Conservation (phyloP, 2,113 vertebrate genomes). For the Gobiocypris rarus region DNA sequence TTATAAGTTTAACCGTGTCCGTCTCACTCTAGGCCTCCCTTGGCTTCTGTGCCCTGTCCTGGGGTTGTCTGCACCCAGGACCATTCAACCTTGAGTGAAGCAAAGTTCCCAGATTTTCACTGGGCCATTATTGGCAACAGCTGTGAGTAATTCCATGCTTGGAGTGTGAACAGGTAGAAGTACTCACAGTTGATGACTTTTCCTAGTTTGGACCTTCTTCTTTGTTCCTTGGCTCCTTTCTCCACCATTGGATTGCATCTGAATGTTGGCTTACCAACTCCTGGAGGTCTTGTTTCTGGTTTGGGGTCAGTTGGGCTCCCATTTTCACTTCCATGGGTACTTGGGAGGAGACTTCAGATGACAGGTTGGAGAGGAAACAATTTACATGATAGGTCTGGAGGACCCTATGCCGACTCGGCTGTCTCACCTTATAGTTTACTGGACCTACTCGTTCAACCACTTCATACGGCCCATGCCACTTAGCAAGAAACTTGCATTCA, state of each 20-base stretch:
- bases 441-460: not conserved
- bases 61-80: not conserved
- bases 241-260: not conserved
- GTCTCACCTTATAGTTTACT: not conserved
- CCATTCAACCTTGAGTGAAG: not conserved
- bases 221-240: no score
- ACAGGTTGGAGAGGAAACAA: not conserved
- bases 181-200: no score
- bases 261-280: not conserved
- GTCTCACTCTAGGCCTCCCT: not conserved
- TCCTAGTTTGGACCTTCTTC: no score
- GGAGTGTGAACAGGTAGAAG: no score
- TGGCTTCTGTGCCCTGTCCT: not conserved
- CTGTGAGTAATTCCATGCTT: no score
- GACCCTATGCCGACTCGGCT: fast-evolving
- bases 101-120: not conserved
- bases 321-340: not conserved
- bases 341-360: no score
- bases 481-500: not conserved
- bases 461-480: not conserved
- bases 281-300: not conserved
- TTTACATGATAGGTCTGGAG: not conserved
- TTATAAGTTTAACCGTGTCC: no score
- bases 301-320: not conserved
- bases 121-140: not conserved